Base-by-base conservation (phyloP, 2,797 vertebrate species). In the Paratrypauchen microcephalus region DNA sequence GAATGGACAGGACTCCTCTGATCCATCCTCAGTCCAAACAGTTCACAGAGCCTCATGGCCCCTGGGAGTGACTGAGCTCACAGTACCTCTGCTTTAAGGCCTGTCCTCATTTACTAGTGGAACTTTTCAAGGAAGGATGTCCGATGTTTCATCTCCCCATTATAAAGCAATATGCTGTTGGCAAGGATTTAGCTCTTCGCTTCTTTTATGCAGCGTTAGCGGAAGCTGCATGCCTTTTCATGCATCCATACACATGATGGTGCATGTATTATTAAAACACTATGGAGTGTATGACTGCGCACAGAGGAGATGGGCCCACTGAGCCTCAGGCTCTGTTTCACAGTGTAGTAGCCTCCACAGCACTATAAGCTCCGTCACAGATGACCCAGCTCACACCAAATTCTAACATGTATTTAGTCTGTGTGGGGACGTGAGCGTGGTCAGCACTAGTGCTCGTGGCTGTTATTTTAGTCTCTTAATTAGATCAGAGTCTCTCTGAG, bases 181-280 rank as follows among this genome's bases (percentile, higher is more conserved):
- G 82, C 83, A 61, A 77, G 65, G 83, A 89, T 88, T 87, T 84
- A 79, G 80, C 77, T 72, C 62, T 71, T 68, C 67, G 57, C 74
- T 75, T 86, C 82, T 83, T 88, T 89, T 85, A 83, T 90, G 70
- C 75, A 52, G 69, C 71, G 77, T 81, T 78, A 85, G 79, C 76
- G 47, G 79, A 82, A 81, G 71, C 80, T 64, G 71, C 72, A 68
- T 70, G 73, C 73, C 73, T 81, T 72, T 74, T 86, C 75, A 80
- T 85, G 87, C 87, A 78, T 85, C 75, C 77, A 75, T 83, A 82
- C 82, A 79, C 81, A 88, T 83, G 77, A 60, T 72, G 85, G 73
- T 71, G 74, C 77, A 79, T 88, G 85, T 77, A 85, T 91, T 90
- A 90, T 83, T 87, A 72, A 89, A 87, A 88, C 80, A 80, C 87